Evolutionary conservation across 1,140 invertebrate genomes (phyloP), one percentile per base, ranked within the genome.

Genomic region (Brachystomella parvula): DNA sequence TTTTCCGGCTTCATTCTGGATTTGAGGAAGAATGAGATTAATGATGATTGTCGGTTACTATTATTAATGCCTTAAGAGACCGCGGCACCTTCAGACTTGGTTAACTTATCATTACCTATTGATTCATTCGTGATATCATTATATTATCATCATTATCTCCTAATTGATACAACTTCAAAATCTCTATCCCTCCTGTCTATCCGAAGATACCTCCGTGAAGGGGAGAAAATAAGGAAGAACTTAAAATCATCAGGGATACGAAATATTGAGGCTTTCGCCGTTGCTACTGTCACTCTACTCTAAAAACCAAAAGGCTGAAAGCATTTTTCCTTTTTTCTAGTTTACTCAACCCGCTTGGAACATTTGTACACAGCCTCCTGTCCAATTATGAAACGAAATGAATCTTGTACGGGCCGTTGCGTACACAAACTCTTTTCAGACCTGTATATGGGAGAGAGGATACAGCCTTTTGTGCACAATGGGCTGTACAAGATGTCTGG

Each of bases 41-140:
- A 53, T 53, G 49, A 53, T 53, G 49, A 53, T 53, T 53, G 49
- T 53, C 49, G 49, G 49, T 53, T 53, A 24, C 49, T 53, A 53
- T 53, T 53, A 53, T 53, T 53, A 53, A 53, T 53, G 49, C 49
- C 49, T 53, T 3, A 53, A 17, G 12, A 15, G 49, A 53, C 49
- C 49, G 49, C 49, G 49, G 49, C 49, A 53, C 49, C 49, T 53
- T 53, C 49, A 53, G 24, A 15, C 49, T 53, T 24, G 15, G 15
- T 53, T 26, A 53, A 53, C 49, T 53, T 53, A 53, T 53, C 49
- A 53, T 53, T 53, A 53, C 49, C 49, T 53, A 53, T 53, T 53
- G 49, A 53, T 19, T 24, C 24, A 53, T 53, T 53, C 49, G 49
- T 53, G 49, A 53, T 53, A 53, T 53, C 49, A 53, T 53, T 53